Evolutionary conservation across 2,888 invertebrate species (phyloP), one percentile per base, ranked within the genome.

Genomic region (Tanypteryx hageni): DNA sequence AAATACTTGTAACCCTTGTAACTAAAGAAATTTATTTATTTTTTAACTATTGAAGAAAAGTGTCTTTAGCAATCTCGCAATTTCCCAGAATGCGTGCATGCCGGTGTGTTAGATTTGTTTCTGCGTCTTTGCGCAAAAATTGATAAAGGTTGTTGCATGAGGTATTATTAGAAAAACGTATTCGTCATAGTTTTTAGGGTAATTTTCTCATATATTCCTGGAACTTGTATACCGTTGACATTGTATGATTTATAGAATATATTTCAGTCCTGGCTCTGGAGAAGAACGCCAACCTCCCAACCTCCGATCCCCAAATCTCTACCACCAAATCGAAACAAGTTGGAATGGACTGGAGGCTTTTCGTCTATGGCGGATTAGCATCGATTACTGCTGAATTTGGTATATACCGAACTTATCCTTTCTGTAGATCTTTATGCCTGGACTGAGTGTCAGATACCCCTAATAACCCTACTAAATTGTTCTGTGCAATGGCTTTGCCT

Each of bases 321-420:
- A n/a, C 31, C 31, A 44, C 22, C 64, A 89, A 89, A 64, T 89
- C 56, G 9, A 68, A 89, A 64, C 56, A 93, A 58, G 68, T 93
- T 94, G 97, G 96, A 94, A 97, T 97, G 97, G 97, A 98, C 95
- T 98, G 98, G 98, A 97, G 98, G 95, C 98, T 98, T 94, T 99
- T 99, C 96, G 96, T 99, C 94, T 99, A 98, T 96, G 99, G 99
- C 95, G 99, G 99, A 93, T 95, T 98, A 94, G 98, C 99, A 95
- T 98, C 99, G 93, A 98, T 98, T 94, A 97, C 98, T 94, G 99
- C 99, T 92, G 99, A 99, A 96, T 98, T 98, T 95, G 98, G 99
- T 99, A 96, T 96, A 96, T 94, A 92, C 92, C 92, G 82, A 22
- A 92, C 92, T 83, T 22, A 89, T 3, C 22, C 27, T 76, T 76